phyloP scores from a whole-genome alignment of 2,888 invertebrate genomes.

The Caenorhabditis sulstoni region DNA sequence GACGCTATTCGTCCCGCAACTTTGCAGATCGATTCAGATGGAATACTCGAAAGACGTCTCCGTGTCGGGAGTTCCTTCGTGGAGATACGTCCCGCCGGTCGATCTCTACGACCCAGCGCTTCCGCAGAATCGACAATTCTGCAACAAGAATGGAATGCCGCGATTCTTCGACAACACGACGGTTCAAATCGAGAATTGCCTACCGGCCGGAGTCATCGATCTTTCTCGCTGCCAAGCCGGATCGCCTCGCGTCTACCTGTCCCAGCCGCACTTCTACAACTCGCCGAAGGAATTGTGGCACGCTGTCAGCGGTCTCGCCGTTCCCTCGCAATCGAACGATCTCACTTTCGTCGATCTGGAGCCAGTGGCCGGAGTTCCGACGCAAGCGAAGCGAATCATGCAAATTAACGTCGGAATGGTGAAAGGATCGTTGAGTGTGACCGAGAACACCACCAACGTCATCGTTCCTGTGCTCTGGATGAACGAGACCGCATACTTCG shows the following conservation, averaged over 20 bases:
- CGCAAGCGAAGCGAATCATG: conserved; percentile 72
- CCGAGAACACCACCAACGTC: conserved; percentile 60
- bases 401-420: conserved; percentile 78
- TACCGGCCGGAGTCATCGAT: conserved; percentile 77
- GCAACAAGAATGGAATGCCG: conserved; percentile 73
- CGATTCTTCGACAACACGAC: conserved; percentile 73
- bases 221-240: conserved; percentile 75
- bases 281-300: conserved; percentile 71
- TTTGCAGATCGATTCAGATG: conserved; percentile 73
- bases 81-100: conserved; percentile 68
- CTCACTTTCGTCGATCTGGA: conserved; percentile 75
- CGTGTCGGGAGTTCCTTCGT: conserved; percentile 69
- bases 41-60: conserved; percentile 63
- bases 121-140: conserved; percentile 72
- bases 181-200: conserved; percentile 74
- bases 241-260: conserved; percentile 75
- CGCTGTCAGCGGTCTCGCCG: conserved; percentile 70
- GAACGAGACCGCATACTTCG: conserved; percentile 77
- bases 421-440: conserved; percentile 69
- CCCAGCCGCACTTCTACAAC: conserved; percentile 75
- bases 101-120: conserved; percentile 70
- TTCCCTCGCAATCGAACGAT: conserved; percentile 68
- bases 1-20: conserved; percentile 71
- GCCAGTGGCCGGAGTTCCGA: conserved; percentile 74
- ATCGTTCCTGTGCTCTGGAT: conserved; percentile 79